Evolutionary conservation across 2,888 invertebrate species (phyloP), one percentile per base, ranked within the genome.

Genomic region (Agrochola circellaris): DNA sequence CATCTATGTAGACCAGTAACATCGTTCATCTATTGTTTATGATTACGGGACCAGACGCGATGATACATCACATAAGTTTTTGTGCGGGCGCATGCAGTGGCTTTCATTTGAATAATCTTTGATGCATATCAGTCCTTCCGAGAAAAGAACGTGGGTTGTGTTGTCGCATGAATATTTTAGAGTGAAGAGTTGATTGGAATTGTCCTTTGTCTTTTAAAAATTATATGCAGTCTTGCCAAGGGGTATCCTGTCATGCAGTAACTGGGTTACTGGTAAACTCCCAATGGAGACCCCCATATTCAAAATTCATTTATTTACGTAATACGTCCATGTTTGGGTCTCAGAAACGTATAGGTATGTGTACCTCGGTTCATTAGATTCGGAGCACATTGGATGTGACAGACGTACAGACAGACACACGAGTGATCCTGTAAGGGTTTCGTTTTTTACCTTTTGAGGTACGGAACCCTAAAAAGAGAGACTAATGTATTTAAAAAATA

Each of bases 41-140:
- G 58, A 64, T 84, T 80, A 80, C 79, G 79, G 84, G 84, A 79
- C 79, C 30, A 51, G 84, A 84, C 71, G 48, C 26, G 54, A 68
- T 70, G 80, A 80, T 84, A 65, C 71, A 84, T 84, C 64, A 60
- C 20, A 79, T 34, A 20, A 17, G 34, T 58, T 34, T 60, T 38
- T 84, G 71, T 54, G 48, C 75, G 11, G 2, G 77, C 70, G 62
- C 80, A 68, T 56, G 6, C n/a, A 38, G 20, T 17, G 45, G 34
- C 23, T 64, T 30, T 54, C 51, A 79, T 80, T 80, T 79, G 51
- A 84, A 80, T 80, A 83, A 78, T 79, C 54, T 56, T n/a, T 3
- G 80, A 84, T 79, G 71, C 51, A 30, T 84, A 84, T 84, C 84
- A 7, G 56, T 13, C 70, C 34, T 84, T 79, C 84, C 8, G 34